phyloP scores from a whole-genome alignment of 2,113 vertebrate genomes.

The Dicrurus megarhynchus region DNA sequence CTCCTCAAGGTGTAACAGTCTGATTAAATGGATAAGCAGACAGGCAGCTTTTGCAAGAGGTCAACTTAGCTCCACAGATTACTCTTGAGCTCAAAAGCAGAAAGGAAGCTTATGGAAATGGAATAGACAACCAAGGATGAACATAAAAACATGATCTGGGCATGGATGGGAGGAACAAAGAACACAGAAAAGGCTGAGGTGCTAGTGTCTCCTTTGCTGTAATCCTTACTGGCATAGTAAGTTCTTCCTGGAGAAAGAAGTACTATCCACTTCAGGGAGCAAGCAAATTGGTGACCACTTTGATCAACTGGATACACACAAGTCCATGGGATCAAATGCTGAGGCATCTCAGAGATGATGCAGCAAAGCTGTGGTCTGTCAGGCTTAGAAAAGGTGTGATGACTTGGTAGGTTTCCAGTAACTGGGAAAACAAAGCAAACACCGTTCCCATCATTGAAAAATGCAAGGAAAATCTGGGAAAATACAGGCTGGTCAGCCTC shows the following conservation, averaged over 20 bases:
- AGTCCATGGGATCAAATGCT: neutral
- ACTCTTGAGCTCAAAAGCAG: neutral
- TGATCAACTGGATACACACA: neutral
- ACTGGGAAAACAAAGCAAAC: neutral
- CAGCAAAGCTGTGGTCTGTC: neutral
- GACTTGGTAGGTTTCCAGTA: neutral
- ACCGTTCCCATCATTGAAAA: neutral
- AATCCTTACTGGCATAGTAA: neutral
- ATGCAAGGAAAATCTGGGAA: neutral
- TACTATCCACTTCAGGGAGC: neutral
- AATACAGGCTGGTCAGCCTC: neutral
- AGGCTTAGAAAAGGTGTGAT: neutral
- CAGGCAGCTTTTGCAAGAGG: neutral
- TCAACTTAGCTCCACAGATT: neutral
- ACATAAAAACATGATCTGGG: neutral
- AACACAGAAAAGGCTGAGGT: neutral
- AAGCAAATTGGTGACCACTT: neutral
- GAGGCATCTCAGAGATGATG: neutral
- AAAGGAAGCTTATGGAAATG: neutral
- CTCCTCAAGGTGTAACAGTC: neutral
- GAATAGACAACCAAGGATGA: fast-evolving
- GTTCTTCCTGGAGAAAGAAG: neutral
- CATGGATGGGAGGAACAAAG: neutral
- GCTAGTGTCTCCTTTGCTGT: neutral
- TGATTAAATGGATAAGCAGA: neutral